Percentiles rank a stretch among this genome's conserved stretches.
These are phyloP conservation scores for Rallus limicola DNA, from an alignment of 2,113 vertebrate species.

Conservation along the genomic window DNA sequence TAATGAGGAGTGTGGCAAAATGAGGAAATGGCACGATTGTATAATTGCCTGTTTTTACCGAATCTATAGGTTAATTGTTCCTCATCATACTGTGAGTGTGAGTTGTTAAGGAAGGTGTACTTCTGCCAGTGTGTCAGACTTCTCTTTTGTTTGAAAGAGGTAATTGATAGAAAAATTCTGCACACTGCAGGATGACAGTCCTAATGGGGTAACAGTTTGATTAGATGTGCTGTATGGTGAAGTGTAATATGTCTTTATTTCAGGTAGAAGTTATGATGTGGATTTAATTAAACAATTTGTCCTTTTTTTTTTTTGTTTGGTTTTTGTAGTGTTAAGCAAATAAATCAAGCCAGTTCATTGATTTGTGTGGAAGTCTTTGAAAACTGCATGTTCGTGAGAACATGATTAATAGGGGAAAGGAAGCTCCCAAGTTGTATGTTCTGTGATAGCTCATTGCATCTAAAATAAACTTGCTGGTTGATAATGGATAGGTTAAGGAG, in stretches of 20 bases:
- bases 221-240: background rate
- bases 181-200: background rate
- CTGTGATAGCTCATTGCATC: background rate
- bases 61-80: background rate
- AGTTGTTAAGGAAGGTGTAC: background rate
- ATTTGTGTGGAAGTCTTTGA: background rate
- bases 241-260: accelerated
- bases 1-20: background rate
- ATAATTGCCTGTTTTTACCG: background rate
- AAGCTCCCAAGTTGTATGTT: background rate
- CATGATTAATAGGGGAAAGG: background rate
- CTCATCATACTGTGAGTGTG: background rate
- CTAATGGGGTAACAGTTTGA: background rate
- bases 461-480: background rate
- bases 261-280: background rate
- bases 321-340: background rate
- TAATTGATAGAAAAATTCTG: background rate
- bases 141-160: background rate
- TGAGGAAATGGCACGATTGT: background rate
- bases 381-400: background rate
- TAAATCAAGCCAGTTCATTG: background rate
- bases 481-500: background rate
- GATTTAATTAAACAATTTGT: background rate
- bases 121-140: background rate
- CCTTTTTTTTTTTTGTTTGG: background rate